phyloP scores from a whole-genome alignment of 2,113 vertebrate genomes.

The Suricata suricatta region DNA sequence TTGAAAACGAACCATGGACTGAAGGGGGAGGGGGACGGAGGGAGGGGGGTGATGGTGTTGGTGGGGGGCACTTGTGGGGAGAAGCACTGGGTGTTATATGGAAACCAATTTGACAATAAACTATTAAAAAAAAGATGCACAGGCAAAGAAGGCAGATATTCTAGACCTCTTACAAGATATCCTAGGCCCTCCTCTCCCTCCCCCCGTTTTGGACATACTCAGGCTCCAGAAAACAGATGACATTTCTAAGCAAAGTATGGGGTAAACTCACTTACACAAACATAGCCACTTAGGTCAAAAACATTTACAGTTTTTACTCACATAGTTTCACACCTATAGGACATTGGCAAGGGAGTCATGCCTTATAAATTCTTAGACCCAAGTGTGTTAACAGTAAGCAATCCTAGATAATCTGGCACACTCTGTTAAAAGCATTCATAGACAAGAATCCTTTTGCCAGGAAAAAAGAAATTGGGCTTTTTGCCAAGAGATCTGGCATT shows the following conservation, averaged over 20 bases:
- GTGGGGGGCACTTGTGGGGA: too few relatives aligned
- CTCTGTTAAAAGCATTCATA: background rate
- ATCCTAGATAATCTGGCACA: background rate
- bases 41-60: too few relatives aligned
- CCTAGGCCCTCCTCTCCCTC: fast-evolving
- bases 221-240: background rate
- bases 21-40: too few relatives aligned
- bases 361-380: background rate
- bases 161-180: background rate
- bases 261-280: background rate
- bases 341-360: background rate
- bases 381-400: background rate
- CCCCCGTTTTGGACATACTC: background rate
- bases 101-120: too few relatives aligned
- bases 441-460: background rate
- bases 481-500: background rate
- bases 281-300: background rate
- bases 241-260: background rate
- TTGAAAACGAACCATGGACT: too few relatives aligned
- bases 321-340: background rate
- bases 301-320: background rate
- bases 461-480: background rate
- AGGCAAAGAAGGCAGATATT: background rate
- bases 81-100: too few relatives aligned
- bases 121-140: background rate